Conservation (phyloP, 2,888 invertebrate genomes). For the Caenorhabditis plicata region DNA sequence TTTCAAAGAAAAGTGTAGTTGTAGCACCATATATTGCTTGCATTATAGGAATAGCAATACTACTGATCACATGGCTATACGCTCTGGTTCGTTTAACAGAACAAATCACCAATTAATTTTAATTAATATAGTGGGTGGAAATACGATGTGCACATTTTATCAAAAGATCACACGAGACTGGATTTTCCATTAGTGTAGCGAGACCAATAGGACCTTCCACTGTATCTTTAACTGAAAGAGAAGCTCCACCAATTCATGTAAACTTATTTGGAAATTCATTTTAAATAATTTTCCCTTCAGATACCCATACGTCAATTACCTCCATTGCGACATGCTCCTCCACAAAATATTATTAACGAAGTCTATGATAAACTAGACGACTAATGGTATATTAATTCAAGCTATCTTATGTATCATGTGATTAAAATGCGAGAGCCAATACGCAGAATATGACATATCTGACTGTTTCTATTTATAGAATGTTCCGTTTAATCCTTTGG, state of each 20-base stretch:
- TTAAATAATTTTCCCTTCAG: slow-evolving; percentile 7
- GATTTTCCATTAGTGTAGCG: slow-evolving; percentile 57
- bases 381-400: no score
- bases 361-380: background rate
- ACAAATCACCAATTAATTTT: background rate
- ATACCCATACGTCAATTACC: slow-evolving; percentile 12
- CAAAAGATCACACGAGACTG: slow-evolving; percentile 57
- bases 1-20: background rate
- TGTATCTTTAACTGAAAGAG: slow-evolving; percentile 44
- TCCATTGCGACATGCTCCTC: slow-evolving; percentile 17
- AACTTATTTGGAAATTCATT: background rate
- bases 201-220: slow-evolving; percentile 56
- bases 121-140: slow-evolving; percentile 40
- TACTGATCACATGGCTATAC: slow-evolving; percentile 2
- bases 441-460: no score
- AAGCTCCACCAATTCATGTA: slow-evolving; percentile 2
- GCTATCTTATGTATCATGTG: no score
- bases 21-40: background rate
- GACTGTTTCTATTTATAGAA: no score
- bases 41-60: background rate
- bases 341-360: slow-evolving; percentile 11
- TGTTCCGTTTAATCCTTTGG: no score
- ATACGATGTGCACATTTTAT: slow-evolving; percentile 53
- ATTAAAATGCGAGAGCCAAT: no score
- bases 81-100: slow-evolving; percentile 10